Evolutionary conservation across 2,888 invertebrate genomes (phyloP).

Genomic region (Thereva nobilitata): DNA sequence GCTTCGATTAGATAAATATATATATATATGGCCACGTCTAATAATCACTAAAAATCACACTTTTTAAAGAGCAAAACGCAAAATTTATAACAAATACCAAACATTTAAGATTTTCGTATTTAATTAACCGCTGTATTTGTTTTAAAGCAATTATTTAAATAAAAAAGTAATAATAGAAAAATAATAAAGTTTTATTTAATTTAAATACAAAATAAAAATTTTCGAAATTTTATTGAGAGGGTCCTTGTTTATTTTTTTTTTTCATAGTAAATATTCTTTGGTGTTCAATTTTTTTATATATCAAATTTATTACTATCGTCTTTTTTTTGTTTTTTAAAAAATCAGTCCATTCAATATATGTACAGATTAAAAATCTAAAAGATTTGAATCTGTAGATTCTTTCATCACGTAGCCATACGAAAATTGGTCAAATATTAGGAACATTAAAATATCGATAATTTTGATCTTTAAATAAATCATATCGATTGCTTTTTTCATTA

Average conservation of each 20-base stretch:
- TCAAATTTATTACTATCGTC: slow-evolving; percentile 6
- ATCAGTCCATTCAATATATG: slow-evolving; percentile 12
- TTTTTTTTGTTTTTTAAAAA: slow-evolving; percentile 6
- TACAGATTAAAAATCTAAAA: slow-evolving; percentile 23
- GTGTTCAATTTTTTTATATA: slow-evolving; percentile 9
- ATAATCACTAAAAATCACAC: too few species aligned
- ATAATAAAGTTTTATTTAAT: slow-evolving; percentile 47
- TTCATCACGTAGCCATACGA: slow-evolving; percentile 32
- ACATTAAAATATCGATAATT: not conserved
- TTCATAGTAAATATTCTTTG: not conserved
- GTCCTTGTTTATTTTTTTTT: slow-evolving; percentile 53
- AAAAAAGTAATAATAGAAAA: slow-evolving; percentile 39
- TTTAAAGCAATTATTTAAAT: too few species aligned
- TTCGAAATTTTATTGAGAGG: slow-evolving; percentile 55
- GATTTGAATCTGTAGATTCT: slow-evolving; percentile 24
- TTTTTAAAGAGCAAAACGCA: too few species aligned
- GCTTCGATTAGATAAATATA: too few species aligned
- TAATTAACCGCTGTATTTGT: too few species aligned
- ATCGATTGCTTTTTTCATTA: too few species aligned
- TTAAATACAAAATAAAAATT: slow-evolving; percentile 48
- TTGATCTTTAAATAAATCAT: too few species aligned
- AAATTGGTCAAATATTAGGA: slow-evolving; percentile 4
- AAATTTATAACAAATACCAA: too few species aligned
- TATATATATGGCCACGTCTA: too few species aligned
- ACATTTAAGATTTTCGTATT: too few species aligned